Evolutionary conservation across 2,888 invertebrate species (phyloP).

Genomic region (Agonopterix subpropinquella): DNA sequence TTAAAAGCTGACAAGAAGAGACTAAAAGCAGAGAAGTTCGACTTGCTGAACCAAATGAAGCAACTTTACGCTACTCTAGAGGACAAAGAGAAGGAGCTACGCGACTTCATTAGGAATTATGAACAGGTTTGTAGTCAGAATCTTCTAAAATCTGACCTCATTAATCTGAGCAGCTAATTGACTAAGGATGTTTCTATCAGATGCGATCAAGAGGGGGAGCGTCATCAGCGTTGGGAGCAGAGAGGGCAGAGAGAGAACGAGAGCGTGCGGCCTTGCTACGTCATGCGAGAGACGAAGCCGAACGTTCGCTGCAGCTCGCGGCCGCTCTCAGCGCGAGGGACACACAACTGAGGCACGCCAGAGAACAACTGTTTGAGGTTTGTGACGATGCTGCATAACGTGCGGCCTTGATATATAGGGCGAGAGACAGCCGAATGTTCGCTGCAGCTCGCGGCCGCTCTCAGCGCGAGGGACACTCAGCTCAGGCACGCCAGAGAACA

Average conservation of each 20-base stretch:
- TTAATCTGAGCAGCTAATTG: neutral
- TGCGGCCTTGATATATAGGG: slow-evolving; percentile 34
- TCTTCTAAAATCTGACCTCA: neutral
- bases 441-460: slow-evolving; percentile 88
- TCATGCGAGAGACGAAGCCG: slow-evolving; percentile 93
- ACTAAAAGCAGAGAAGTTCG: slow-evolving; percentile 94
- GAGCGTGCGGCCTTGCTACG: slow-evolving; percentile 92
- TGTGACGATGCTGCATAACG: neutral
- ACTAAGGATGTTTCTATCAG: slow-evolving; percentile 21
- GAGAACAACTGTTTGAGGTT: slow-evolving; percentile 90
- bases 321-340: slow-evolving; percentile 92
- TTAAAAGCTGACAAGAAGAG: slow-evolving; percentile 93
- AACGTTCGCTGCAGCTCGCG: slow-evolving; percentile 88
- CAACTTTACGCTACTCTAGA: slow-evolving; percentile 95
- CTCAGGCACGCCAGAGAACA: slow-evolving; percentile 90
- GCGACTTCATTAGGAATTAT: slow-evolving; percentile 96
- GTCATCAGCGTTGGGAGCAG: slow-evolving; percentile 79
- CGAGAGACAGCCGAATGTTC: slow-evolving; percentile 91
- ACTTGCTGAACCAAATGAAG: slow-evolving; percentile 95
- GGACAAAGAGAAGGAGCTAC: slow-evolving; percentile 94
- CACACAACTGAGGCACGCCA: slow-evolving; percentile 88
- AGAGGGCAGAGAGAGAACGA: slow-evolving; percentile 84
- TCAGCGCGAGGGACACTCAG: slow-evolving; percentile 91
- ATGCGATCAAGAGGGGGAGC: slow-evolving; percentile 85
- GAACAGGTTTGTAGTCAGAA: slow-evolving; percentile 80